Percentiles rank a stretch among this genome's conserved stretches.
These are phyloP conservation scores for Sterrhoptilus dennistouni DNA, from an alignment of 2,113 vertebrate species.

Conservation along the genomic window DNA sequence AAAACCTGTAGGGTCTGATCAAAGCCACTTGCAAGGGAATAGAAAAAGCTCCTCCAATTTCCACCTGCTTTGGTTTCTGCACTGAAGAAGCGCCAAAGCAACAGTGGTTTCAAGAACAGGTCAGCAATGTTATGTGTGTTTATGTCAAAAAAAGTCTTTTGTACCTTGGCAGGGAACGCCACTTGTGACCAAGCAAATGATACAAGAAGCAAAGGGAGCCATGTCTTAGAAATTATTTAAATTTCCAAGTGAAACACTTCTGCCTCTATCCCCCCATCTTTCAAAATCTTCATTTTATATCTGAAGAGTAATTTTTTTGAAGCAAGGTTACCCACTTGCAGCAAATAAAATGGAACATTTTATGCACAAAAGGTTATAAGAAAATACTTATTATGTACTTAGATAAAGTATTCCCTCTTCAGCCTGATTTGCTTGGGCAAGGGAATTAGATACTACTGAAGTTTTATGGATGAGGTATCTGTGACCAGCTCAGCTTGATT, in stretches of 20 bases:
- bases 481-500: constrained; percentile 1
- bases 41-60: neutral
- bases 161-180: neutral
- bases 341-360: neutral
- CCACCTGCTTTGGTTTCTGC: neutral
- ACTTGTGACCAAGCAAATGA: neutral
- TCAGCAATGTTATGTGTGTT: neutral
- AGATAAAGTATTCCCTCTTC: neutral
- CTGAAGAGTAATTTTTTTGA: neutral
- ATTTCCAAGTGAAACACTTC: neutral
- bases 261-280: neutral
- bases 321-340: neutral
- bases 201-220: neutral
- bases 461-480: neutral
- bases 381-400: neutral
- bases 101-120: accelerated
- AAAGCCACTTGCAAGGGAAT: neutral
- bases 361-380: neutral
- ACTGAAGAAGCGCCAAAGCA: neutral
- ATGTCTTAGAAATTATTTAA: neutral
- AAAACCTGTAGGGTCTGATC: neutral
- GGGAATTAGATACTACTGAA: neutral
- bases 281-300: neutral
- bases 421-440: neutral
- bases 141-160: neutral